phyloP scores from a whole-genome alignment of 2,113 vertebrate genomes.

The Ctenodactylus gundi region DNA sequence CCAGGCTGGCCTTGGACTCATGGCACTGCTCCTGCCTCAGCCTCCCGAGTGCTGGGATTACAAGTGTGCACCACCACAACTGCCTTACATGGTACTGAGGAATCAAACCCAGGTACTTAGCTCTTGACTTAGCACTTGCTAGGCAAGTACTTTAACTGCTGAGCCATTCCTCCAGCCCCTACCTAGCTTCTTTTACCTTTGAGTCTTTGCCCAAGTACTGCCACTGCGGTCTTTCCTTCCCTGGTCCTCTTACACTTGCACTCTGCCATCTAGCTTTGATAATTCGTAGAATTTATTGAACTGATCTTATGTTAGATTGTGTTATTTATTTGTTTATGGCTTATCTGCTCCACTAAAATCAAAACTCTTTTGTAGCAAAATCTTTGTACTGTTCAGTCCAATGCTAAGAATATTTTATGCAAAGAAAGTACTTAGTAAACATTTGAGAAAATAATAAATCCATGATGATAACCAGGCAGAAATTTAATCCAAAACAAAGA shows the following conservation, averaged over 20 bases:
- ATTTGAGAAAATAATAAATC: background rate
- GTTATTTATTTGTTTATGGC: background rate
- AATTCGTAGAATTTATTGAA: background rate
- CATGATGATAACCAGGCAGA: background rate
- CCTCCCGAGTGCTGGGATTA: too few species aligned
- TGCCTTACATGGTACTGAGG: too few species aligned
- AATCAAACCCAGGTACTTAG: too few species aligned
- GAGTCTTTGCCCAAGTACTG: background rate
- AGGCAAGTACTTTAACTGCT: too few species aligned
- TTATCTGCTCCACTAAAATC: background rate
- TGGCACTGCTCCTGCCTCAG: too few species aligned
- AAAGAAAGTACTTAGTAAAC: background rate
- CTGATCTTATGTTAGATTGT: background rate
- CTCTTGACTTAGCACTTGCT: too few species aligned
- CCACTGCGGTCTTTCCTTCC: background rate
- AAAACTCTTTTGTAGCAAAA: background rate
- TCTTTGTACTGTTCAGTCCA: background rate
- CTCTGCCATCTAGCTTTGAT: background rate
- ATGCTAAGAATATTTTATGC: background rate
- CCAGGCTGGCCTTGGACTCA: too few species aligned
- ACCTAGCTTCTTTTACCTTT: background rate
- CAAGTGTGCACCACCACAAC: too few species aligned
- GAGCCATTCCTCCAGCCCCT: too few species aligned
- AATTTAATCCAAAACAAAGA: background rate
- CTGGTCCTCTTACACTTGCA: background rate